Evolutionary conservation across 2,113 vertebrate species (phyloP).

Genomic region (Hepsetus odoe): DNA sequence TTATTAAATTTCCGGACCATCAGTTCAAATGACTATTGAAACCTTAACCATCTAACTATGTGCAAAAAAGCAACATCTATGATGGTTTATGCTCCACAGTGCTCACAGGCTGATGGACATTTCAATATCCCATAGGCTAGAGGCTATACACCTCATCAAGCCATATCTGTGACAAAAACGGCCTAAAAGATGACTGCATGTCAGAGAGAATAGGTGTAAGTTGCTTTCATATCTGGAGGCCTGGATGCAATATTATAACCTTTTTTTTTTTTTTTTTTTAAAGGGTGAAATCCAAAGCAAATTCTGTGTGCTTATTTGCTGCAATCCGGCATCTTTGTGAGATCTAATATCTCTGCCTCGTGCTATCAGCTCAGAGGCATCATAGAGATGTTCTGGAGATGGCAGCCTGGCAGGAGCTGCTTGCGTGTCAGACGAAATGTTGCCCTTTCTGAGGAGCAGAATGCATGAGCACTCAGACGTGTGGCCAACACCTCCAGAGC

Average conservation of each 20-base stretch:
- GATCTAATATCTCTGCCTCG: not conserved
- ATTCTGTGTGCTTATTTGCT: not conserved
- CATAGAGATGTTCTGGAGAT: conserved; percentile 38
- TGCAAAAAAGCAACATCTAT: no score
- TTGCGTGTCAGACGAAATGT: conserved; percentile 33
- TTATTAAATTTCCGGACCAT: no score
- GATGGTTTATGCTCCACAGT: not conserved
- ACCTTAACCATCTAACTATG: no score
- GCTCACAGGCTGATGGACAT: not conserved
- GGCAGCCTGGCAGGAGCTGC: conserved; percentile 27
- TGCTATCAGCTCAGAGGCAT: conserved; percentile 7
- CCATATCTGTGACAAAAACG: not conserved
- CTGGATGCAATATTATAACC: not conserved
- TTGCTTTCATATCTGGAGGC: not conserved
- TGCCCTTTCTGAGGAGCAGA: not conserved
- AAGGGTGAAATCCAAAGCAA: not conserved
- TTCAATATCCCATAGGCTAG: not conserved
- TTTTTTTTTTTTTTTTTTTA: not conserved
- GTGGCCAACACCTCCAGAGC: not conserved
- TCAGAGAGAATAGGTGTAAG: not conserved
- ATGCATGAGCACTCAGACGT: not conserved
- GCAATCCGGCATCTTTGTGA: not conserved
- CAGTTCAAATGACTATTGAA: no score
- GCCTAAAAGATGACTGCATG: not conserved
- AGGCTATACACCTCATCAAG: not conserved